Base-by-base conservation (phyloP, 2,888 invertebrate genomes). In the Hoplodrina blanda region DNA sequence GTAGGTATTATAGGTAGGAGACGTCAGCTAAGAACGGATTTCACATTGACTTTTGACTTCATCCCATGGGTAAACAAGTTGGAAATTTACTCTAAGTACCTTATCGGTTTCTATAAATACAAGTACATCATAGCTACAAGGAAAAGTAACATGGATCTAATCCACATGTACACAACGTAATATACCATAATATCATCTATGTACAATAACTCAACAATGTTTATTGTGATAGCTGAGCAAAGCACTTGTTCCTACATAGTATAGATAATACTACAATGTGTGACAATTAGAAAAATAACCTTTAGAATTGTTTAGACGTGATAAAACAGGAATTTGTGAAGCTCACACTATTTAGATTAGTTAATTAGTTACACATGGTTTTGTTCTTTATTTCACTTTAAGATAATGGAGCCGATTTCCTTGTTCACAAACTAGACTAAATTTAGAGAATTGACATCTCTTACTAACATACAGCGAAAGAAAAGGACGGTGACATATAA, bases 141-240 rank as follows among this genome's bases (percentile, higher is more conserved):
- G 81, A 81, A 77, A 77, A 78, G 46, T 25, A 57, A 52, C 25
- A 56, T 46, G 17, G 67, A 17, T 52, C 37, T 56, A 55, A 76
- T 61, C 30, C n/a, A 17, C 33, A 52, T 53, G n/a, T 55, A 19
- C n/a, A 66, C 55, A 37, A 53, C n/a, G 67, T 25, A 37, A 30
- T 46, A 49, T 49, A 25, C 25, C 25, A 25, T 25, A 25, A 25
- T 25, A 25, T 25, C 25, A 25, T 25, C 25, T 76, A 56, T 53
- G 30, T 63, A 62, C 50, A 65, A 37, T 13, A 78, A 41, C 15
- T 53, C 25, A 66, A 56, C 56, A 60, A 53, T 65, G n/a, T 80
- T 70, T 76, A 64, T 59, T 20, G 17, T 60, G 82, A 84, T 82
- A 73, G 71, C 15, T 41, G 60, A 53, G 20, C 61, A 44, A 75